Evolutionary conservation across 2,888 invertebrate species (phyloP).

Genomic region (Yponomeuta sedellus): DNA sequence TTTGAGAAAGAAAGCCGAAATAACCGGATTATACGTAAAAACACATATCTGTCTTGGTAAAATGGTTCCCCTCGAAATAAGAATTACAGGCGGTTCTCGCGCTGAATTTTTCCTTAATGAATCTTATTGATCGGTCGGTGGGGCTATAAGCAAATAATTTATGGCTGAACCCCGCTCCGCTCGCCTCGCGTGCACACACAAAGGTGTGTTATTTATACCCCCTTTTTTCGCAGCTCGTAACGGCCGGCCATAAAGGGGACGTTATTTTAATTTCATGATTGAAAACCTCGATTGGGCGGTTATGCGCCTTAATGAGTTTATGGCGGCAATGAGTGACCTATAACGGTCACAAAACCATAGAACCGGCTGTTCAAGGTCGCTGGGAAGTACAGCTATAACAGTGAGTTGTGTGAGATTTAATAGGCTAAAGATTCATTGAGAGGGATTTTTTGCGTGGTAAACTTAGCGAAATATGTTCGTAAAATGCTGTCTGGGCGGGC

Average conservation of each 20-base stretch:
- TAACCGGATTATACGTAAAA: too few relatives aligned
- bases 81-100: conserved; percentile 27
- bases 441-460: neutral
- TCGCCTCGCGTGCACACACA: conserved; percentile 58
- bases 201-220: conserved; percentile 76
- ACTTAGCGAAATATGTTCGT: neutral
- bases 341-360: conserved; percentile 57
- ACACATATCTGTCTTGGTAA: neutral
- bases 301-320: conserved; percentile 75
- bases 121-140: conserved; percentile 61
- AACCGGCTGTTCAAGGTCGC: conserved; percentile 39
- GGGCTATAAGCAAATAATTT: conserved; percentile 68
- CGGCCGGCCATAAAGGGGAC: conserved; percentile 70
- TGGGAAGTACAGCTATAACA: neutral
- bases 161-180: conserved; percentile 49
- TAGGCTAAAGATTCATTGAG: neutral
- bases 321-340: conserved; percentile 53
- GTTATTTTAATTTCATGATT: conserved; percentile 76
- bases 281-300: conserved; percentile 74
- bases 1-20: too few relatives aligned
- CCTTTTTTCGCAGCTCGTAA: conserved; percentile 78
- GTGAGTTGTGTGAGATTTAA: neutral
- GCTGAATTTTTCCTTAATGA: conserved; percentile 70
- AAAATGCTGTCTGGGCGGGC: neutral
- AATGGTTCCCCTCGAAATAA: neutral